These are phyloP conservation scores for Mythimna lalbum DNA, from an alignment of 2,888 invertebrate species.

Conservation along the genomic window DNA sequence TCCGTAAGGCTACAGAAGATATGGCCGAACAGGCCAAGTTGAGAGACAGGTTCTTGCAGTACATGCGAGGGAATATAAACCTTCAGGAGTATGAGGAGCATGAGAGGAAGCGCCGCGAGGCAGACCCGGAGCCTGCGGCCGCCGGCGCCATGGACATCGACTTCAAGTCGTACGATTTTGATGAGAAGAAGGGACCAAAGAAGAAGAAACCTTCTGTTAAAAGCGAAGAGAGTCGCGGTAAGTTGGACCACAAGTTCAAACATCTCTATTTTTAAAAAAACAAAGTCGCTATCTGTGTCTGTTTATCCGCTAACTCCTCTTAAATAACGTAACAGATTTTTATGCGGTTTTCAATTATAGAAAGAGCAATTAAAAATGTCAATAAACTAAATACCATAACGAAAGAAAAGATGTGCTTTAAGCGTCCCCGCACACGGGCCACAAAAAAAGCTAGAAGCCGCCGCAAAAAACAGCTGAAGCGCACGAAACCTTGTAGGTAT, in stretches of 20 bases:
- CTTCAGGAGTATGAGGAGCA: conserved; percentile 80
- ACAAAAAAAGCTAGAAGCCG: too few relatives aligned
- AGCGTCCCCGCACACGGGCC: too few relatives aligned
- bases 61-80: conserved; percentile 80
- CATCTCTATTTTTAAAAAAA: too few relatives aligned
- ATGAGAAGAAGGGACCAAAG: conserved; percentile 85
- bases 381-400: too few relatives aligned
- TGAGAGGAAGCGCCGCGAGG: conserved; percentile 80
- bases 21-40: conserved; percentile 80
- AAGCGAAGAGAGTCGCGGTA: conserved; percentile 83
- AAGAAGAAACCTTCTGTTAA: conserved; percentile 84
- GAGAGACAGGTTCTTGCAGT: conserved; percentile 81
- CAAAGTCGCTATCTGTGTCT: too few relatives aligned
- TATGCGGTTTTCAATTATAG: too few relatives aligned
- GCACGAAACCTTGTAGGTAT: too few relatives aligned
- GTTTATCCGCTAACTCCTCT: too few relatives aligned
- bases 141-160: conserved; percentile 86
- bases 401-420: too few relatives aligned
- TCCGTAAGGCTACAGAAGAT: conserved; percentile 77
- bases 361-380: too few relatives aligned
- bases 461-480: too few relatives aligned
- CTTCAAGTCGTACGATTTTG: conserved; percentile 91
- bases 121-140: conserved; percentile 81
- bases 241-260: conserved; percentile 54
- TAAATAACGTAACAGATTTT: too few relatives aligned